These are phyloP conservation scores for Neosalanx taihuensis DNA, from an alignment of 2,797 vertebrate genomes.

Conservation along the genomic window DNA sequence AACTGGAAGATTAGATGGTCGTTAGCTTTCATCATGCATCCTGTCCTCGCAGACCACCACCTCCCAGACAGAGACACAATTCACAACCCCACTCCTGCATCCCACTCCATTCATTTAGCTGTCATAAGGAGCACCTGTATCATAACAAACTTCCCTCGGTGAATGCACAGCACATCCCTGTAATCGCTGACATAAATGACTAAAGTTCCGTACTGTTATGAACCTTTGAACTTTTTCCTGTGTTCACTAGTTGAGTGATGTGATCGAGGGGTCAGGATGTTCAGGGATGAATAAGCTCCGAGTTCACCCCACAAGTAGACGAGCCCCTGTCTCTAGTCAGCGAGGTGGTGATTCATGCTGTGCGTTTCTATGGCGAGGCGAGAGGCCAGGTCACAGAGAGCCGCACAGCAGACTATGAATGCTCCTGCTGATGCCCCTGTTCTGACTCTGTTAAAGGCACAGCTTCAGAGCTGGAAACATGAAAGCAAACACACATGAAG, in stretches of 20 bases:
- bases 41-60: background rate
- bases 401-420: slow-evolving; percentile 58
- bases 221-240: background rate
- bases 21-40: background rate
- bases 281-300: slow-evolving; percentile 17
- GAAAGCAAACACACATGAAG: slow-evolving; percentile 43
- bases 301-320: slow-evolving; percentile 27
- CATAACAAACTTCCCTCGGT: background rate
- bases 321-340: slow-evolving; percentile 25
- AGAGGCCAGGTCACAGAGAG: slow-evolving; percentile 32
- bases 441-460: background rate
- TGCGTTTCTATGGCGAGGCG: slow-evolving; percentile 1
- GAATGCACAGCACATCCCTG: background rate
- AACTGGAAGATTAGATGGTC: background rate
- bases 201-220: background rate
- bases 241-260: background rate
- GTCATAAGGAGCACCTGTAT: background rate
- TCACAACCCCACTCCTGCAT: slow-evolving; percentile 50
- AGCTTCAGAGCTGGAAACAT: slow-evolving; percentile 16
- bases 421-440: slow-evolving; percentile 24
- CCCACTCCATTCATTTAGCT: slow-evolving; percentile 17
- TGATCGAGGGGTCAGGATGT: background rate
- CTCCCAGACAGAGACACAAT: background rate
- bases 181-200: background rate
- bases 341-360: slow-evolving; percentile 11